Percentiles rank a stretch among this genome's conserved stretches.
Evolutionary conservation across 2,113 vertebrate species (phyloP).

Genomic region (Ranitomeya variabilis): DNA sequence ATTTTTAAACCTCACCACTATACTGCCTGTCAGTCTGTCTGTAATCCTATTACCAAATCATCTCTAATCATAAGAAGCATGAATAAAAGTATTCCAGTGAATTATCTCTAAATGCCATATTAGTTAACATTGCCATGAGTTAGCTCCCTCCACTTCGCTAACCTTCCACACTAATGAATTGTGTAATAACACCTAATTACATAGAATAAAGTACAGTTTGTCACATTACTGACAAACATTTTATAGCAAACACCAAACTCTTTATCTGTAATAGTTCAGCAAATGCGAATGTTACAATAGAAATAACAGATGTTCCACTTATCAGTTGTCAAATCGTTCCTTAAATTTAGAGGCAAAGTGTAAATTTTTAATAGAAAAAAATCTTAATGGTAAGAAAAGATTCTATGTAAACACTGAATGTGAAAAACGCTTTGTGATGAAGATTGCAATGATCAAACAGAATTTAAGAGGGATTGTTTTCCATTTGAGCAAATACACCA

Average conservation of each 20-base stretch:
- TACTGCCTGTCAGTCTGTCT: neutral
- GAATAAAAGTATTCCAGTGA: neutral
- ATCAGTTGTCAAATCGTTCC: neutral
- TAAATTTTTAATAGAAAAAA: conserved; percentile 5
- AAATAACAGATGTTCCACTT: conserved; percentile 17
- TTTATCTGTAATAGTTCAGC: neutral
- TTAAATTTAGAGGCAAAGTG: neutral
- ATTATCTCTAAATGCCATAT: neutral
- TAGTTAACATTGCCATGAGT: neutral
- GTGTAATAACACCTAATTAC: neutral
- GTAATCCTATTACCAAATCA: neutral
- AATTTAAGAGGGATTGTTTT: neutral
- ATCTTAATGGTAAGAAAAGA: neutral
- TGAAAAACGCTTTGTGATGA: neutral
- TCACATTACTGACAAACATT: neutral
- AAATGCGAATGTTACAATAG: neutral
- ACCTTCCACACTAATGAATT: neutral
- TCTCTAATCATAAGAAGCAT: neutral
- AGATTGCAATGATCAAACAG: neutral
- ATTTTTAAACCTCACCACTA: too few relatives aligned
- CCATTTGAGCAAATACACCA: neutral
- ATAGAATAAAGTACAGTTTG: neutral
- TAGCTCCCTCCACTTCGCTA: neutral
- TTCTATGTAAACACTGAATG: neutral
- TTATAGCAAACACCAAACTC: neutral